Base-by-base conservation (phyloP, 1,140 invertebrate species). In the Epicauta chinensis region DNA sequence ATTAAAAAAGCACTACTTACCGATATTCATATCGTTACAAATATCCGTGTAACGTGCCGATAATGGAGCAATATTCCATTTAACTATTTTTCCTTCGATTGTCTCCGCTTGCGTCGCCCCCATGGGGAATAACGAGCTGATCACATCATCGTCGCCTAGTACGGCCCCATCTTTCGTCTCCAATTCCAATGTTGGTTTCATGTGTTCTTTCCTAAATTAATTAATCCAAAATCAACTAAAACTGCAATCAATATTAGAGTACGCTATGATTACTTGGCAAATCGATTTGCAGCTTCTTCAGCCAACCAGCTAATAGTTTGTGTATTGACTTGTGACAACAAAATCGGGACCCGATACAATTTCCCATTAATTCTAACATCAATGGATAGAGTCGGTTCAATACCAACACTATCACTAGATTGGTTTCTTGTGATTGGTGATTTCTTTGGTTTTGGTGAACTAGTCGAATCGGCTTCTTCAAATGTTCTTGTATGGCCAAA, bases 231-330 rank as follows among this genome's bases (percentile, higher is more conserved):
- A 53, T 30, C n/a, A 38, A 11, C n/a, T n/a, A n/a, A n/a, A n/a
- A n/a, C n/a, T n/a, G n/a, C n/a, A n/a, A n/a, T n/a, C n/a, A n/a
- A n/a, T n/a, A n/a, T n/a, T n/a, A n/a, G n/a, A n/a, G n/a, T n/a
- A n/a, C n/a, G n/a, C n/a, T n/a, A 17, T 6, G 4, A 40, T 52
- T 50, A 64, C 82, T 80, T 81, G 47, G 83, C 83, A 75, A 85
- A 87, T 64, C 84, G 75, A 43, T 76, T 72, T 23, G 81, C 77
- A 0, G 82, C 77, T 73, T 87, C 81, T 35, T 83, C 77, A 32
- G 81, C 77, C 49, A 88, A 70, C 84, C 84, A 87, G 49, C 74
- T 75, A 58, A 85, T 81, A 52, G 77, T 81, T 50, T 77, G 69
- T 34, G 71, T 77, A 46, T 79, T 76, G 14, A 80, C 70, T 40